A percentile compares a stretch with the other conserved stretches of the same genome.
These are phyloP conservation scores for Athene cunicularia DNA, from an alignment of 2,113 vertebrate genomes.

Conservation along the genomic window DNA sequence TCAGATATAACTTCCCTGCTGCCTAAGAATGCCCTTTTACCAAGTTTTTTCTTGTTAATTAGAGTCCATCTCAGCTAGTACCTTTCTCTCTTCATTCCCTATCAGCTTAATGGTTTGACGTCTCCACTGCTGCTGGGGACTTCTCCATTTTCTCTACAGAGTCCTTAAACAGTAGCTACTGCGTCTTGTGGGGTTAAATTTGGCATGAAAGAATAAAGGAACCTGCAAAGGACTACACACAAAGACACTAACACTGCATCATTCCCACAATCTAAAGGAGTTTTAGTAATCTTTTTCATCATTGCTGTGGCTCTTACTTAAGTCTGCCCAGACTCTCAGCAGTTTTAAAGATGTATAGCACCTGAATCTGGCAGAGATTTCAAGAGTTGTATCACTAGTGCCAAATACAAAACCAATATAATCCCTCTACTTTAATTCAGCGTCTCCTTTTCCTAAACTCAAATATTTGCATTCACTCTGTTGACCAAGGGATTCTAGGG, in stretches of 20 bases:
- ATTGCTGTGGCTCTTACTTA: background rate
- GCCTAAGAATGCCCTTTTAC: background rate
- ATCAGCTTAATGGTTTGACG: background rate
- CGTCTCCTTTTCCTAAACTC: background rate
- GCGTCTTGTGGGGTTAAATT: background rate
- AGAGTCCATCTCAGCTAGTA: background rate
- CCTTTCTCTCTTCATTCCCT: background rate
- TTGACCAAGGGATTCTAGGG: background rate
- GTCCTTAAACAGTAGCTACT: background rate
- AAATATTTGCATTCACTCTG: background rate
- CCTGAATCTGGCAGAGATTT: background rate
- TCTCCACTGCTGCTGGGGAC: background rate
- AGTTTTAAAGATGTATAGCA: background rate
- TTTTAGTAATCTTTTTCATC: background rate
- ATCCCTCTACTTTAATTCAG: background rate
- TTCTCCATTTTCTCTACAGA: background rate
- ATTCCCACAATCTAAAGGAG: background rate
- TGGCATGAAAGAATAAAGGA: background rate
- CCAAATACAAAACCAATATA: background rate
- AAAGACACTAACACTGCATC: background rate
- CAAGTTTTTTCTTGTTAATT: background rate
- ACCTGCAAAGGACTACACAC: background rate
- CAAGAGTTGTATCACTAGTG: background rate
- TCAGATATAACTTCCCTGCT: background rate
- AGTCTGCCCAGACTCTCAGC: background rate